Conservation (phyloP, 2,113 vertebrate species). For the Corythornis madagascariensis region DNA sequence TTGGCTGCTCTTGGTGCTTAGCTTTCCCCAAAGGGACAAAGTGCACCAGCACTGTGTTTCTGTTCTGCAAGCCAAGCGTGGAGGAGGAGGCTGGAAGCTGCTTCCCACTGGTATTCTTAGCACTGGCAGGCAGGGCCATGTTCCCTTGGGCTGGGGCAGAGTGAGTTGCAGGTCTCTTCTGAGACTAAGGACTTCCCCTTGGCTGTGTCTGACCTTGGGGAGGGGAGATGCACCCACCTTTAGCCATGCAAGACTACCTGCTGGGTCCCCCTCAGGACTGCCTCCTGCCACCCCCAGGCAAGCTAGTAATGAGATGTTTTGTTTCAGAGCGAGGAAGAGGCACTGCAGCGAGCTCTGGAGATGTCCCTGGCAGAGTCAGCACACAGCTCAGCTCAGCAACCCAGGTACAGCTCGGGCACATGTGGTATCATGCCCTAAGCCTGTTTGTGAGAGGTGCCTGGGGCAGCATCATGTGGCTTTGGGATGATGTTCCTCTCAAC, state of each 20-base stretch:
- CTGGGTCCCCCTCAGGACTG: fast-evolving
- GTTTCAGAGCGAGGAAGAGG: slow-evolving; percentile 92
- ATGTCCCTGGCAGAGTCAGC: slow-evolving; percentile 89
- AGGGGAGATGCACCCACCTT: not conserved
- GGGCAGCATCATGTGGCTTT: not conserved
- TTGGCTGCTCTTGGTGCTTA: fast-evolving
- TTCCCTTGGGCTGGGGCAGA: not conserved
- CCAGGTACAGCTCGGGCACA: slow-evolving; percentile 69
- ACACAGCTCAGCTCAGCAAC: slow-evolving; percentile 55
- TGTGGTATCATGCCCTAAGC: not conserved
- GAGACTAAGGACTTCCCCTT: not conserved
- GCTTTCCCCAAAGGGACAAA: not conserved
- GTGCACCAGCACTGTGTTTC: not conserved
- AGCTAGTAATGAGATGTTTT: not conserved
- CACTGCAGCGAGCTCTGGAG: slow-evolving; percentile 92
- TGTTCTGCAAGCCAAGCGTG: not conserved
- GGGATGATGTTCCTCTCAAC: not conserved
- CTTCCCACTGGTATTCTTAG: not conserved
- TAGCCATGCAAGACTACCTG: not conserved
- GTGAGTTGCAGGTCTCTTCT: not conserved
- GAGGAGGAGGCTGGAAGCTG: not conserved
- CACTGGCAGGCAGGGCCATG: not conserved
- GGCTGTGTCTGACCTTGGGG: not conserved
- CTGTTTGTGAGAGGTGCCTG: not conserved
- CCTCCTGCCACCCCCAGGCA: not conserved